Evolutionary conservation across 2,888 invertebrate genomes (phyloP), one percentile per base, ranked within the genome.

Genomic region (Harmothoe impar): DNA sequence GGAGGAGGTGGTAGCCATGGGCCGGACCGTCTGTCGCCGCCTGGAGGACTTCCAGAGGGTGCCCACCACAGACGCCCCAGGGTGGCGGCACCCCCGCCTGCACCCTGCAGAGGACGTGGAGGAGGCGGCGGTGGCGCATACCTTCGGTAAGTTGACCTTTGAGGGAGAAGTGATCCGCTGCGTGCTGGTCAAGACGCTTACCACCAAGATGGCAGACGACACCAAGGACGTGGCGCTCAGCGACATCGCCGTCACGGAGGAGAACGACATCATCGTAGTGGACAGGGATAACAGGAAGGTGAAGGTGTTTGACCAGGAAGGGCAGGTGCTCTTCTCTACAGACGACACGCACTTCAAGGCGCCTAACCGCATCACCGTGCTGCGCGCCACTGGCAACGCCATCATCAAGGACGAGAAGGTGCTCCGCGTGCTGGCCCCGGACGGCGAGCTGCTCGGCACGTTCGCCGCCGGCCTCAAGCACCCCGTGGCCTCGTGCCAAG

Each of bases 1-100:
- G 15, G 93, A 93, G 89, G 93, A 93, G 85, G 90, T 93, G n/a
- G 93, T 93, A 31, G 90, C 92, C 25, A 92, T 93, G 93, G 91
- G 92, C 10, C 91, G 89, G 72, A 92, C 92, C 23, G 90, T 93
- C 0, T 51, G 78, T 20, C 52, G 35, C 12, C 86, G 93, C 20
- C 89, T 93, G 33, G 89, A 90, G n/a, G 91, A 92, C 35, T 93
- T 92, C 90, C 93, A 93, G 89, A 91, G 77, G 15, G 86, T 91
- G 0, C 78, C 89, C 0, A 90, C 91, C 51, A 90, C 92, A 20
- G 86, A 54, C 0, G 92, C 93, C 10, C 89, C 78, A 0, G 91
- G 91, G 20, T 93, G 93, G 93, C 78, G 92, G 25, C 93, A 93
- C 86, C 93, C 93, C 5, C 81, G 93, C 10, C 90, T 93, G 68